Evolutionary conservation across 1,140 invertebrate species (phyloP).

Genomic region (Tetranychus urticae): DNA sequence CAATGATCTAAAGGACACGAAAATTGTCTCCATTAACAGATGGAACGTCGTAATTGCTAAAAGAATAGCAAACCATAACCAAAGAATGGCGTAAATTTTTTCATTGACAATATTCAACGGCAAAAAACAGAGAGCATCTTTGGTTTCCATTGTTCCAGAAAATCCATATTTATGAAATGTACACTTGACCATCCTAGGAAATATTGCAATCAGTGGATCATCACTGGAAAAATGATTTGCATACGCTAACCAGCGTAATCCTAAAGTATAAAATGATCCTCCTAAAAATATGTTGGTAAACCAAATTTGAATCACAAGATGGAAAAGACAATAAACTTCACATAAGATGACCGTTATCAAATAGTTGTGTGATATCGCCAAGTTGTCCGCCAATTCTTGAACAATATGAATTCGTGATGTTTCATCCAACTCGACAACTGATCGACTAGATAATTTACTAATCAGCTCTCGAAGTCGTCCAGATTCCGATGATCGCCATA

Average conservation of each 20-base stretch:
- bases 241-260: not conserved
- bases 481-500: conserved; percentile 45
- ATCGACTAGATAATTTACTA: conserved; percentile 22
- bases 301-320: conserved; percentile 18
- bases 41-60: conserved; percentile 10
- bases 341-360: conserved; percentile 47
- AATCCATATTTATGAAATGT: conserved; percentile 26
- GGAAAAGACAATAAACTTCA: conserved; percentile 17
- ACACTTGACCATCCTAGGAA: conserved; percentile 68
- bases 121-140: conserved; percentile 34
- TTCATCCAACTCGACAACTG: conserved; percentile 3
- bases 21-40: not conserved
- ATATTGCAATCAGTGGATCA: conserved; percentile 37
- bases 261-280: not conserved
- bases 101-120: conserved; percentile 71
- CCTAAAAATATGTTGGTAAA: conserved; percentile 19
- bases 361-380: conserved; percentile 23
- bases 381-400: not conserved
- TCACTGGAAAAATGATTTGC: not conserved
- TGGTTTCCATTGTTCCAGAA: not conserved
- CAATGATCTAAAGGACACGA: not conserved
- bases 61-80: conserved; percentile 46
- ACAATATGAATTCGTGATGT: not conserved
- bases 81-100: conserved; percentile 81
- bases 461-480: conserved; percentile 24